phyloP scores from a whole-genome alignment of 2,888 invertebrate species.

The Branchinecta sandiegonensis region DNA sequence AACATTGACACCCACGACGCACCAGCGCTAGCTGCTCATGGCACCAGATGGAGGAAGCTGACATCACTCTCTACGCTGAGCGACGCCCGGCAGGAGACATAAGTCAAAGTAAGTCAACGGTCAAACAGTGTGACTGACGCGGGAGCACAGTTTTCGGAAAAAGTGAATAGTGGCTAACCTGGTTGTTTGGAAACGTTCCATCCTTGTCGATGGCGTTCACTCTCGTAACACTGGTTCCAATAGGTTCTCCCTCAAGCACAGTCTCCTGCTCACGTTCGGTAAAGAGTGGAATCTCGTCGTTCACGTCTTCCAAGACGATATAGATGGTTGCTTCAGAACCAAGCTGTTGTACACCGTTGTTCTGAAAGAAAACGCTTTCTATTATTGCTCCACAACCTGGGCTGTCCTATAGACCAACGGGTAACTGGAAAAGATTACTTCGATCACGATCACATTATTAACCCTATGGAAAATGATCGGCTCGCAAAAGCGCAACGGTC shows the following conservation, averaged over 20 bases:
- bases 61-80: no score
- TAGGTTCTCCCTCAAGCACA: conserved; percentile 82
- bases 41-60: no score
- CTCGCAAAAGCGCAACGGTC: neutral
- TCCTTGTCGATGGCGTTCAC: conserved; percentile 93
- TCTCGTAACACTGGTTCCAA: conserved; percentile 87
- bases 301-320: conserved; percentile 86
- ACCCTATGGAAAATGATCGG: neutral
- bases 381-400: no score
- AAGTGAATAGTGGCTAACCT: conserved; percentile 42
- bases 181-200: conserved; percentile 85
- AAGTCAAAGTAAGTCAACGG: no score
- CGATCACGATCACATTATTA: neutral
- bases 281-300: conserved; percentile 91
- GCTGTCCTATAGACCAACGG: neutral
- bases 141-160: no score
- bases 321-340: conserved; percentile 86
- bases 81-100: no score
- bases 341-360: conserved; percentile 86
- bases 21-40: no score
- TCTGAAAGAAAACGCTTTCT: conserved; percentile 41
- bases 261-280: conserved; percentile 90
- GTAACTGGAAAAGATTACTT: neutral
- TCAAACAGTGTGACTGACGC: no score
- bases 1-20: no score